A percentile compares a stretch with the other conserved stretches of the same genome.
These are phyloP conservation scores for Steinernema feltiae DNA, from an alignment of 1,140 invertebrate species.

Conservation along the genomic window DNA sequence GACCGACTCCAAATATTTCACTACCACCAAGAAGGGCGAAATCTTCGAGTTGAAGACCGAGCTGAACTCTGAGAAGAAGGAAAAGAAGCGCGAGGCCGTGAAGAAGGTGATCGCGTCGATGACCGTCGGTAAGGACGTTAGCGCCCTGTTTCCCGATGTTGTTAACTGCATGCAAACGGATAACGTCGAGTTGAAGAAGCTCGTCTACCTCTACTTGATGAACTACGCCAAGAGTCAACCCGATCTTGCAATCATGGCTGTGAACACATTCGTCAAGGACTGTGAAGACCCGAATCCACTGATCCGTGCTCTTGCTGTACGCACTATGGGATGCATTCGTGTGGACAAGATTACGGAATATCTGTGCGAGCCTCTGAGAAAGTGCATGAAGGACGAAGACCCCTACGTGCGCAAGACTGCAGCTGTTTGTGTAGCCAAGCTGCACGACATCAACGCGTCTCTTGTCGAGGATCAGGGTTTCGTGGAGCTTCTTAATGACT, in stretches of 20 bases:
- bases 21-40: constrained; percentile 98
- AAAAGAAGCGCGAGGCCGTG: constrained; percentile 98
- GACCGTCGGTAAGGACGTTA: constrained; percentile 84
- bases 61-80: constrained; percentile 98
- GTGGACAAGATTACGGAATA: constrained; percentile 99
- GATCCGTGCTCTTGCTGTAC: constrained; percentile 91
- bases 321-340: constrained; percentile 99
- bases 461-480: constrained; percentile 98
- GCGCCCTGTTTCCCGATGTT: constrained; percentile 92
- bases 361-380: constrained; percentile 91
- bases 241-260: constrained; percentile 99
- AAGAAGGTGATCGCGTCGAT: constrained; percentile 99
- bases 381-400: constrained; percentile 98
- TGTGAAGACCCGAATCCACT: constrained; percentile 99
- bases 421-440: constrained; percentile 95
- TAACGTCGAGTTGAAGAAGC: constrained; percentile 96
- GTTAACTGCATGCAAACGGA: constrained; percentile 99
- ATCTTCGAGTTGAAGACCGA: constrained; percentile 98
- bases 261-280: constrained; percentile 99
- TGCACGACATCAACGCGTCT: constrained; percentile 95
- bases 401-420: constrained; percentile 99
- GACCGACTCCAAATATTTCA: constrained; percentile 99
- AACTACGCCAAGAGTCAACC: constrained; percentile 99
- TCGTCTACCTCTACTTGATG: constrained; percentile 99
- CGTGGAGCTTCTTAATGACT: constrained; percentile 88